Percentiles rank a stretch among this genome's conserved stretches.
These are phyloP conservation scores for Halichoeres trimaculatus DNA, from an alignment of 2,113 vertebrate species.

Conservation along the genomic window DNA sequence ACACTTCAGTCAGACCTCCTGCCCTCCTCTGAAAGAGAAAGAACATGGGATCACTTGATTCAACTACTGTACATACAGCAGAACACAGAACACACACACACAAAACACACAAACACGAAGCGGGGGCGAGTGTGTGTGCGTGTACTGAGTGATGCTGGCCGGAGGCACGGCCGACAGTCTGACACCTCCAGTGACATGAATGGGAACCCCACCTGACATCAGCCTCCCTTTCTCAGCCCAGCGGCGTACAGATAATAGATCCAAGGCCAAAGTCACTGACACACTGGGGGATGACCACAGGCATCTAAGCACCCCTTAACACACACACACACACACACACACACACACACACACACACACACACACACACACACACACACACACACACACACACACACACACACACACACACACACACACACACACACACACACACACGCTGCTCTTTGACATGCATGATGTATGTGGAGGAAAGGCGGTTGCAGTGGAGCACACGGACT, in stretches of 20 bases:
- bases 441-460: neutral
- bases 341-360: no score
- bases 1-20: slow-evolving; percentile 55
- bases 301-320: neutral
- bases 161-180: slow-evolving; percentile 59
- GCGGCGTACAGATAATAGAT: slow-evolving; percentile 49
- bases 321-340: slow-evolving; percentile 1
- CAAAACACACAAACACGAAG: neutral
- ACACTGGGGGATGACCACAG: slow-evolving; percentile 48
- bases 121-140: neutral
- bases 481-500: neutral
- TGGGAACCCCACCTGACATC: slow-evolving; percentile 70
- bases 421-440: neutral
- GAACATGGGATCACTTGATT: slow-evolving; percentile 58
- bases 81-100: neutral
- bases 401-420: neutral
- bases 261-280: slow-evolving; percentile 59
- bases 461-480: neutral
- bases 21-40: slow-evolving; percentile 48
- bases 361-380: neutral
- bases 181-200: slow-evolving; percentile 69
- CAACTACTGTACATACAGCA: slow-evolving; percentile 34
- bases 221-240: slow-evolving; percentile 48
- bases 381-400: neutral
- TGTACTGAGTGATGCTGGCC: slow-evolving; percentile 59